A percentile compares a stretch with the other conserved stretches of the same genome.
Conservation (phyloP, 2,113 vertebrate genomes). For the Cygnus buccinator region DNA sequence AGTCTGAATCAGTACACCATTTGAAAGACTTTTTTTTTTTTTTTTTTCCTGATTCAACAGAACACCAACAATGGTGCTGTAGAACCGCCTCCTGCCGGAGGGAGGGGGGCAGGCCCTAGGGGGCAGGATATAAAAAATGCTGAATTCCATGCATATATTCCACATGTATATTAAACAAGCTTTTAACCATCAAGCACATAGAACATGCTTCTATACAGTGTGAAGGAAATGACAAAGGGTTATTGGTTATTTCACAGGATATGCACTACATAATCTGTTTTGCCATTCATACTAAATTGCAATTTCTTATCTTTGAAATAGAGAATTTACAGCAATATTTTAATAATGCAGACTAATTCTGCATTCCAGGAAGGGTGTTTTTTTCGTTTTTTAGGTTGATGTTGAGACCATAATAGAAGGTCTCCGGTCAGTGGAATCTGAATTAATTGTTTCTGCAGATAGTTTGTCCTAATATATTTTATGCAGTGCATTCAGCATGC, state of each 20-base stretch:
- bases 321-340: not conserved
- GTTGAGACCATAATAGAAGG: slow-evolving; percentile 2
- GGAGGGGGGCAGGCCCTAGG: too few relatives aligned
- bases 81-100: not conserved
- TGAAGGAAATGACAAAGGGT: not conserved
- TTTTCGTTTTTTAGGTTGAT: not conserved
- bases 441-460: slow-evolving; percentile 56
- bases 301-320: not conserved
- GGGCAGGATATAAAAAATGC: not conserved
- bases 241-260: not conserved
- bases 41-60: not conserved
- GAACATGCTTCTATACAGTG: not conserved
- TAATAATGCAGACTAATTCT: not conserved
- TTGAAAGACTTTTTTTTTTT: not conserved
- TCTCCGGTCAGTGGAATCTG: slow-evolving; percentile 9
- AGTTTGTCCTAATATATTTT: slow-evolving; percentile 22
- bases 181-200: not conserved
- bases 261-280: not conserved
- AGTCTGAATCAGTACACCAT: not conserved
- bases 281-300: not conserved
- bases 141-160: not conserved
- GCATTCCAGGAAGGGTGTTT: not conserved
- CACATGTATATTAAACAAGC: not conserved
- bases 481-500: not conserved
- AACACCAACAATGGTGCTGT: not conserved